A percentile compares a stretch with the other conserved stretches of the same genome.
phyloP scores from a whole-genome alignment of 35 echinoderm and acorn worm species.

The Apostichopus japonicus region DNA sequence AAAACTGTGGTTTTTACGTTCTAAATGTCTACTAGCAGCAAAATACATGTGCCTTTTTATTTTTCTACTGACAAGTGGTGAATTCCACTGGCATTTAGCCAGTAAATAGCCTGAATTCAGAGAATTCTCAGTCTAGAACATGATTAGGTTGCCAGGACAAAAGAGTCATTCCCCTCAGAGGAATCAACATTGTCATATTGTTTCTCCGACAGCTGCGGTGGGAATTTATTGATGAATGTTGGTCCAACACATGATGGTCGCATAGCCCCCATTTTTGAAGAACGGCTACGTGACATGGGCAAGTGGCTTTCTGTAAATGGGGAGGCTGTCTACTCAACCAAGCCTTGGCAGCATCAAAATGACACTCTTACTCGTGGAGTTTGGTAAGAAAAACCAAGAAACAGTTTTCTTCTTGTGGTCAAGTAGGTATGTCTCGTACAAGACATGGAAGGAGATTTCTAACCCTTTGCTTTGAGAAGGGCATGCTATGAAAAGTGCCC shows the following conservation, averaged over 20 bases:
- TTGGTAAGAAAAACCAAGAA: constrained; percentile 63
- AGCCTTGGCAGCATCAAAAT: constrained; percentile 73
- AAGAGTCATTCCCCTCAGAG: neutral
- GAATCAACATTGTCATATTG: neutral
- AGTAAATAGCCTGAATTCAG: too few relatives aligned
- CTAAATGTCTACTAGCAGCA: too few relatives aligned
- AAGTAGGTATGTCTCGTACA: too few relatives aligned
- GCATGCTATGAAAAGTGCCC: too few relatives aligned
- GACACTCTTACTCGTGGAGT: constrained; percentile 60
- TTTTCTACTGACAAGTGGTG: too few relatives aligned
- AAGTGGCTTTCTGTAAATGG: constrained; percentile 79
- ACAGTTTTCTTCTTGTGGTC: too few relatives aligned
- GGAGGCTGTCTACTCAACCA: constrained; percentile 71
- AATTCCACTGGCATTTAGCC: too few relatives aligned
- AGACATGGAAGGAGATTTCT: too few relatives aligned
- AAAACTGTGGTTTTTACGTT: too few relatives aligned
- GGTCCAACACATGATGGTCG: constrained; percentile 75
- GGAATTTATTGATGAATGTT: constrained; percentile 81
- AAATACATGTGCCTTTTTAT: too few relatives aligned
- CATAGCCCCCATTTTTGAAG: constrained; percentile 83
- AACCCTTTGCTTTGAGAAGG: too few relatives aligned
- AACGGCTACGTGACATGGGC: constrained; percentile 70
- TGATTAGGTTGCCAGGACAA: neutral
- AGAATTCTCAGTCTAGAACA: neutral
- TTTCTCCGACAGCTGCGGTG: constrained; percentile 65